A percentile compares a stretch with the other conserved stretches of the same genome.
These are phyloP conservation scores for Amaurobius ferox DNA, from an alignment of 2,888 invertebrate genomes.

Conservation along the genomic window DNA sequence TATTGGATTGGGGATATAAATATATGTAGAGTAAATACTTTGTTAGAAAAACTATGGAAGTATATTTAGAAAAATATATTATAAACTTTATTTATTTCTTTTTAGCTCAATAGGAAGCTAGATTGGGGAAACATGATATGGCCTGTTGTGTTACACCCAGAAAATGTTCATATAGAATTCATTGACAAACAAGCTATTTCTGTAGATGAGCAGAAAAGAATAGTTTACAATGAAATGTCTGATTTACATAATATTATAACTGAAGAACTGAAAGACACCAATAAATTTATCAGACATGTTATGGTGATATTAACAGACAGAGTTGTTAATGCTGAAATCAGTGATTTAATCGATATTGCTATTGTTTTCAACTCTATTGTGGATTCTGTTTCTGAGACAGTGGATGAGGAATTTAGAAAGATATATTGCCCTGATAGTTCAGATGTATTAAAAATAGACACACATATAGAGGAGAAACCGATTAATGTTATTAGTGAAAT, in stretches of 20 bases:
- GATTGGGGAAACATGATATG: conserved; percentile 20
- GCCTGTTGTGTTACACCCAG: conserved; percentile 52
- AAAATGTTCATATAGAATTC: conserved; percentile 45
- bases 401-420: conserved; percentile 39
- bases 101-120: conserved; percentile 15
- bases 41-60: too few species aligned
- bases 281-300: conserved; percentile 27
- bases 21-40: too few species aligned
- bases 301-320: neutral
- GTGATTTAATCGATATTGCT: conserved; percentile 37
- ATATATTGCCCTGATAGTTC: neutral
- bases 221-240: conserved; percentile 29
- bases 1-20: too few species aligned
- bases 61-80: too few species aligned
- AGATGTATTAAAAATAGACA: neutral
- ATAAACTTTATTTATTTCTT: neutral
- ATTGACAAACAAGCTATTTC: neutral
- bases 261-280: conserved; percentile 15
- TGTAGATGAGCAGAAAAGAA: neutral
- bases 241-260: conserved; percentile 10
- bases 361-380: conserved; percentile 14
- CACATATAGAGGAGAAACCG: neutral
- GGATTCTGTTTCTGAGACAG: neutral
- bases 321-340: conserved; percentile 25
- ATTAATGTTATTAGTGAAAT: conserved; percentile 8